These are phyloP conservation scores for Philopedon plagiatum DNA, from an alignment of 2,888 invertebrate genomes.

Conservation along the genomic window DNA sequence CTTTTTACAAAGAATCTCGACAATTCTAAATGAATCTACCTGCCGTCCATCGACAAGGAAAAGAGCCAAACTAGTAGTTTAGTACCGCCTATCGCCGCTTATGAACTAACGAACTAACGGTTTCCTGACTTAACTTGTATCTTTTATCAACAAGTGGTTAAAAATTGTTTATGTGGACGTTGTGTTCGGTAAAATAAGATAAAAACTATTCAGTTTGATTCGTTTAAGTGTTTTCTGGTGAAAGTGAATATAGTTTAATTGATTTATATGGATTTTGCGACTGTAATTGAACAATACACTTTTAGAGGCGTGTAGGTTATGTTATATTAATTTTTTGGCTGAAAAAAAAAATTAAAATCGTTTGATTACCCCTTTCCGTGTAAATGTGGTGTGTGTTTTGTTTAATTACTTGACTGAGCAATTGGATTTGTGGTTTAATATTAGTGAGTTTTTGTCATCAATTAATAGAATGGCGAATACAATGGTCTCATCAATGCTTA, in stretches of 20 bases:
- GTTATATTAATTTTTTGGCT: not conserved
- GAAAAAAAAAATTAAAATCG: not conserved
- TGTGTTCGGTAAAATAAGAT: not conserved
- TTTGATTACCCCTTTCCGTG: not conserved
- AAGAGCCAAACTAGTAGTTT: not conserved
- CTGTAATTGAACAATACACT: not conserved
- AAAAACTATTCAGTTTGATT: not conserved
- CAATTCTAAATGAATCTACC: not conserved
- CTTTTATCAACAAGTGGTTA: constrained; percentile 23
- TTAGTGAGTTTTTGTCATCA: too few relatives aligned
- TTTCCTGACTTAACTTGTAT: too few relatives aligned
- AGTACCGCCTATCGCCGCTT: constrained; percentile 1
- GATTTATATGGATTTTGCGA: not conserved
- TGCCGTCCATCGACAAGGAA: not conserved
- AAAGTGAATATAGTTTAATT: constrained; percentile 1
- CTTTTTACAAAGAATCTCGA: constrained; percentile 1
- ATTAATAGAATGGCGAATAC: too few relatives aligned
- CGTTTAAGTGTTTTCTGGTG: not conserved
- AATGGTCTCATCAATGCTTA: too few relatives aligned
- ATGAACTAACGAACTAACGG: not conserved
- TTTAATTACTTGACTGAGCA: too few relatives aligned
- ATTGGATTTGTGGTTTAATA: too few relatives aligned
- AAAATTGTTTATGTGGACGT: constrained; percentile 8
- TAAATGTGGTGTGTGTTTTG: too few relatives aligned
- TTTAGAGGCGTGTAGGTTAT: not conserved